Conservation (phyloP, 2,888 invertebrate species). For the Malachius bipustulatus region DNA sequence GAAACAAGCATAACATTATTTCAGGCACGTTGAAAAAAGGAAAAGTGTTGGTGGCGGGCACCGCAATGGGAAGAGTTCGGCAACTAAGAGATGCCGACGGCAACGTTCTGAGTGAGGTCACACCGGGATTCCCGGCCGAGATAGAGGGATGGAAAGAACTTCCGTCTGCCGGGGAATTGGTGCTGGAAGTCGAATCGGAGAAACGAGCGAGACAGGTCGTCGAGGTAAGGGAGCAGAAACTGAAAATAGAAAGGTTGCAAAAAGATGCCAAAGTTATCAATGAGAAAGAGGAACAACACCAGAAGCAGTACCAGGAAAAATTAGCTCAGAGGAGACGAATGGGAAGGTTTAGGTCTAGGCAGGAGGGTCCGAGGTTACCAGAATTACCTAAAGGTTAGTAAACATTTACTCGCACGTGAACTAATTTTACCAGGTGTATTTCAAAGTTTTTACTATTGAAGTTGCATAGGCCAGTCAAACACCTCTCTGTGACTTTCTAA, state of each 20-base stretch:
- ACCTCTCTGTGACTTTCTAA: background rate
- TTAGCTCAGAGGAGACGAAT: conserved; percentile 47
- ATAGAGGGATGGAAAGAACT: conserved; percentile 85
- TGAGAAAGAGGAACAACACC: conserved; percentile 53
- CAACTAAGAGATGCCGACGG: conserved; percentile 71
- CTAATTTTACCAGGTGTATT: no score
- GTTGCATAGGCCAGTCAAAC: no score
- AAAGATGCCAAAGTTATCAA: conserved; percentile 51
- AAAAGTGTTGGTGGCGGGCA: conserved; percentile 67
- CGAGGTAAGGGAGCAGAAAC: conserved; percentile 43
- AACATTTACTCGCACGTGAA: no score
- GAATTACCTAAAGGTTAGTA: conserved; percentile 33
- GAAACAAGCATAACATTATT: no score
- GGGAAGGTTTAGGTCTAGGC: conserved; percentile 45
- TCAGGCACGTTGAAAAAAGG: conserved; percentile 70
- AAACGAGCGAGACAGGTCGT: conserved; percentile 30
- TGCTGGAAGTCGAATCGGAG: conserved; percentile 60
- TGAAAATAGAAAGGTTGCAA: conserved; percentile 49
- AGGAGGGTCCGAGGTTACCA: conserved; percentile 48
- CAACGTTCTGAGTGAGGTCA: conserved; percentile 48
- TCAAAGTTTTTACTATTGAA: no score
- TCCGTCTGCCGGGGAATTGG: conserved; percentile 78
- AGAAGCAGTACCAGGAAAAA: conserved; percentile 48
- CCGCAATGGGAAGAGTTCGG: conserved; percentile 73
- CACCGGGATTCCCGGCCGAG: conserved; percentile 73